A percentile compares a stretch with the other conserved stretches of the same genome.
These are phyloP conservation scores for Nothocercus nigrocapillus DNA, from an alignment of 2,113 vertebrate species.

Conservation along the genomic window DNA sequence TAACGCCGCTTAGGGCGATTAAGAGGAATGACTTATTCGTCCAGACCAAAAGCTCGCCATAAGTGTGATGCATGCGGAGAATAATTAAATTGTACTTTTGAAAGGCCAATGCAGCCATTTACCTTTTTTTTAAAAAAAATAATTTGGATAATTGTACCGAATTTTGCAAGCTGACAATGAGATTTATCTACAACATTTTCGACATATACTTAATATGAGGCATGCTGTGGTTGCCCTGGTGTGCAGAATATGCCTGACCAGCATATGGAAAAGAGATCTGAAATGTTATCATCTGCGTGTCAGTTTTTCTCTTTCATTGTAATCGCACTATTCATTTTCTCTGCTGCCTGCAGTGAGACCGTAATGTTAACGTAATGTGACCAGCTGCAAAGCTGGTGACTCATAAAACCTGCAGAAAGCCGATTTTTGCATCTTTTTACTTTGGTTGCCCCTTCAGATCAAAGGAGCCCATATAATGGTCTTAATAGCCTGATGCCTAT, in stretches of 20 bases:
- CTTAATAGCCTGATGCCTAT: not conserved
- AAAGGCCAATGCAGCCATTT: conserved; percentile 64
- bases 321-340: not conserved
- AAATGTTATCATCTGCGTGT: not conserved
- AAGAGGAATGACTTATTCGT: conserved; percentile 44
- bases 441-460: not conserved
- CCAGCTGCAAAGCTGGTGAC: not conserved
- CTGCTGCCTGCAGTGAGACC: not conserved
- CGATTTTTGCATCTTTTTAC: not conserved
- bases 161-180: conserved; percentile 38
- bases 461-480: not conserved
- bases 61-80: conserved; percentile 36
- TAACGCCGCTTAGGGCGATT: conserved; percentile 10
- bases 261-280: not conserved
- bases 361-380: not conserved
- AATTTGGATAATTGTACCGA: conserved; percentile 31
- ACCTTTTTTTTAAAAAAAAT: conserved; percentile 5
- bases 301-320: not conserved
- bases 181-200: not conserved
- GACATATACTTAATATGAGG: not conserved
- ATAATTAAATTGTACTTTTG: conserved; percentile 57
- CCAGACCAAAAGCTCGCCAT: conserved; percentile 32
- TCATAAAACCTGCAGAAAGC: not conserved
- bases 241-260: not conserved
- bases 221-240: not conserved